phyloP scores from a whole-genome alignment of 2,113 vertebrate species.

The Hemiscyllium ocellatum region DNA sequence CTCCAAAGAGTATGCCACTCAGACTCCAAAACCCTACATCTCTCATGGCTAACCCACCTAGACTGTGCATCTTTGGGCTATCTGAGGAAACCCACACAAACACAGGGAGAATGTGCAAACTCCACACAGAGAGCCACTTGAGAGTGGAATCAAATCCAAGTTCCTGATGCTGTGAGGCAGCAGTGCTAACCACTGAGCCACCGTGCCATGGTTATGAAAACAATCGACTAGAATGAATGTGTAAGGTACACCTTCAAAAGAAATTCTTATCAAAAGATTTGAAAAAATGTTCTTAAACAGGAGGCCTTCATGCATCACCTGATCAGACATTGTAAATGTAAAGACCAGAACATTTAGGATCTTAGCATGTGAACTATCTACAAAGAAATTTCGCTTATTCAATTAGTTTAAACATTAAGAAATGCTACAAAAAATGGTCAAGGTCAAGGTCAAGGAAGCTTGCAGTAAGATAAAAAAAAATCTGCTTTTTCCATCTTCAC shows the following conservation, averaged over 20 bases:
- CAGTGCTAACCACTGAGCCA: too few species aligned
- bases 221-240: neutral
- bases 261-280: neutral
- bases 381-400: neutral
- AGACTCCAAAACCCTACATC: too few species aligned
- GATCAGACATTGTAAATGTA: neutral
- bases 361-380: neutral
- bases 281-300: neutral
- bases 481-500: neutral
- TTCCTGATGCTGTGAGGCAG: too few species aligned
- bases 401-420: neutral
- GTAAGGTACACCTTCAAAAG: neutral
- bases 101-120: too few species aligned
- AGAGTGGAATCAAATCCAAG: too few species aligned
- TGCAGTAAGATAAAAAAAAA: neutral
- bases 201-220: neutral
- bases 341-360: neutral
- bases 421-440: neutral
- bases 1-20: too few species aligned
- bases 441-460: neutral
- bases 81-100: too few species aligned
- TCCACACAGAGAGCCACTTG: too few species aligned
- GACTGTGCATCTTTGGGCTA: too few species aligned
- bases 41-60: too few species aligned
- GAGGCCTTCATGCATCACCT: neutral